Evolutionary conservation across 2,797 vertebrate genomes (phyloP), one percentile per base, ranked within the genome.

Genomic region (Sus cebifrons): DNA sequence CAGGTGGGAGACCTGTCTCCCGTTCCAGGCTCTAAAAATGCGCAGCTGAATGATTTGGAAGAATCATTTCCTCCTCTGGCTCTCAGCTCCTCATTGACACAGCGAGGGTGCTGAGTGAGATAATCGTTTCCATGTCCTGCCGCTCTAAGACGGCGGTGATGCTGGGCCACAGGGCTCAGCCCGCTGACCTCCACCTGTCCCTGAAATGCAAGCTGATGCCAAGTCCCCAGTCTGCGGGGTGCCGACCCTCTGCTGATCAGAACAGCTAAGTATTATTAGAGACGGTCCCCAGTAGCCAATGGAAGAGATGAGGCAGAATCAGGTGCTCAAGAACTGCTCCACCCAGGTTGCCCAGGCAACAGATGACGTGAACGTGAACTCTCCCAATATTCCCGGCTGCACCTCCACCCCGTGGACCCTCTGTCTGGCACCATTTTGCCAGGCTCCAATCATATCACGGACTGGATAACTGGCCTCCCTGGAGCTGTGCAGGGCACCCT

Each of bases 361-460:
- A 65, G 56, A 70, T 14, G 83, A 78, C 44, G 77, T 10, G 16
- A 60, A 74, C 71, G 54, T n/a, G 32, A 64, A 36, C 2, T 29
- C 68, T 54, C 65, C 83, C 10, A 36, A 2, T 27, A 70, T 13
- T 68, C 40, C 52, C 91, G 7, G 1, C 32, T 7, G 0, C 0
- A 1, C 13, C 49, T 4, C 1, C n/a, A 16, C 44, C 3, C 70
- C 81, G 16, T 0, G 3, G 5, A 9, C 27, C 0, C 3, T 40
- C 32, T 17, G 0, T 7, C 11, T 13, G 36, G 49, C 21, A 0
- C 65, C 56, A 11, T 15, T 4, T 10, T 52, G 21, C 73, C 56
- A 1, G 0, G 12, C 21, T 10, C 82, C 54, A 10, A 44, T 79
- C 62, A 15, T 1, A 10, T 16, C 64, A 49, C 27, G 25, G 27